Conservation (phyloP, 2,113 vertebrate species). For the Forbesichthys papilliferus region DNA sequence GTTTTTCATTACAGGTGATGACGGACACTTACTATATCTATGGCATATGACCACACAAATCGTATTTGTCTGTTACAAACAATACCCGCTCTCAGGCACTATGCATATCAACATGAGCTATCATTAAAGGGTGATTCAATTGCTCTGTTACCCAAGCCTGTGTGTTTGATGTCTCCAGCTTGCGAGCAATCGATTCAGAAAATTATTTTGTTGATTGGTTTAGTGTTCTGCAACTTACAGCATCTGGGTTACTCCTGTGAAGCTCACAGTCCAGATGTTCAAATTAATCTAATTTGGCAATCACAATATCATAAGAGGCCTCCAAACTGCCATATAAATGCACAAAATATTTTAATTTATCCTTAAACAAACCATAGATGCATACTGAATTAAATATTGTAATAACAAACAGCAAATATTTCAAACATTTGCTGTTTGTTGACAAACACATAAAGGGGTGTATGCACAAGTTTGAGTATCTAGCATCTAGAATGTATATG, state of each 20-base stretch:
- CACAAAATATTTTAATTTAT: slow-evolving; percentile 51
- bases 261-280: slow-evolving; percentile 74
- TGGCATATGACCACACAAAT: slow-evolving; percentile 14
- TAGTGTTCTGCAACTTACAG: slow-evolving; percentile 67
- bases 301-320: slow-evolving; percentile 55
- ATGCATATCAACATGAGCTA: slow-evolving; percentile 68
- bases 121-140: slow-evolving; percentile 73
- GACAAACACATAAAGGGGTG: no score
- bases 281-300: slow-evolving; percentile 73
- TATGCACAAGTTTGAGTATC: no score
- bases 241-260: slow-evolving; percentile 72
- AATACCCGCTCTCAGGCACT: slow-evolving; percentile 29
- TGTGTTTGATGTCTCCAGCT: slow-evolving; percentile 68
- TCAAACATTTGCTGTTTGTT: no score
- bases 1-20: slow-evolving; percentile 68
- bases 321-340: slow-evolving; percentile 57
- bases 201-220: slow-evolving; percentile 74
- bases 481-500: no score
- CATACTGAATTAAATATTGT: slow-evolving; percentile 2
- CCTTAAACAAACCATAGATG: slow-evolving; percentile 17
- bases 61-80: slow-evolving; percentile 36
- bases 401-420: no score
- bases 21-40: slow-evolving; percentile 45
- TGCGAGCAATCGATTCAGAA: slow-evolving; percentile 61
- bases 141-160: slow-evolving; percentile 60